Evolutionary conservation across 2,797 vertebrate genomes (phyloP).

Genomic region (Premnoplex brunnescens): DNA sequence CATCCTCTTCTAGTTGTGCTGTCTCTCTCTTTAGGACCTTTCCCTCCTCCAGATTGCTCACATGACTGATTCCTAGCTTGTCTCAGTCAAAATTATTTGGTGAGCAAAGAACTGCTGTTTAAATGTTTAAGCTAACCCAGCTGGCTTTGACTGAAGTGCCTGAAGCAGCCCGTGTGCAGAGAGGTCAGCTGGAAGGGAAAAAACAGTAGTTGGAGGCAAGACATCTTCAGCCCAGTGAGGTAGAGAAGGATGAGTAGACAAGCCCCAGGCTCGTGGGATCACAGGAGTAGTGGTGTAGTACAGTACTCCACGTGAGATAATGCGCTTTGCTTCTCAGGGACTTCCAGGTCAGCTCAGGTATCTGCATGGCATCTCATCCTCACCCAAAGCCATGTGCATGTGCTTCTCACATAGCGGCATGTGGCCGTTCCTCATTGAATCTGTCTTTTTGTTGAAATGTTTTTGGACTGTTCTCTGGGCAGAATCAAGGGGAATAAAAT

Average conservation of each 20-base stretch:
- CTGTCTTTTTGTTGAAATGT: neutral
- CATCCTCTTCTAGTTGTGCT: neutral
- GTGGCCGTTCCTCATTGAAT: neutral
- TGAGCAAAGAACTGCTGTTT: neutral
- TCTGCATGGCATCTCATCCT: neutral
- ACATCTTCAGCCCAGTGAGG: neutral
- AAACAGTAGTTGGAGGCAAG: neutral
- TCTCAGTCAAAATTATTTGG: neutral
- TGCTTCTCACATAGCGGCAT: neutral
- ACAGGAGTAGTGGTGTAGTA: neutral
- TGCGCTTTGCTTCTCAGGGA: slow-evolving; percentile 1
- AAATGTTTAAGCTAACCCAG: neutral
- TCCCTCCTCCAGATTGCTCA: neutral
- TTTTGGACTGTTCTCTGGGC: neutral
- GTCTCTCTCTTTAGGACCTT: neutral
- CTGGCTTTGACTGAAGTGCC: neutral
- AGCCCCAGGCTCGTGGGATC: neutral
- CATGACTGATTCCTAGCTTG: neutral
- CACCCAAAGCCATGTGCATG: neutral
- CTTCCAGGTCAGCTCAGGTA: slow-evolving; percentile 39
- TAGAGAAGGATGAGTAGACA: neutral
- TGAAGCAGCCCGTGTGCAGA: neutral
- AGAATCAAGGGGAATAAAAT: neutral
- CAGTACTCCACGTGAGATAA: neutral
- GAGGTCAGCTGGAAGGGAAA: neutral